Conservation (phyloP, 2,888 invertebrate species). For the Polymixis lichenea region DNA sequence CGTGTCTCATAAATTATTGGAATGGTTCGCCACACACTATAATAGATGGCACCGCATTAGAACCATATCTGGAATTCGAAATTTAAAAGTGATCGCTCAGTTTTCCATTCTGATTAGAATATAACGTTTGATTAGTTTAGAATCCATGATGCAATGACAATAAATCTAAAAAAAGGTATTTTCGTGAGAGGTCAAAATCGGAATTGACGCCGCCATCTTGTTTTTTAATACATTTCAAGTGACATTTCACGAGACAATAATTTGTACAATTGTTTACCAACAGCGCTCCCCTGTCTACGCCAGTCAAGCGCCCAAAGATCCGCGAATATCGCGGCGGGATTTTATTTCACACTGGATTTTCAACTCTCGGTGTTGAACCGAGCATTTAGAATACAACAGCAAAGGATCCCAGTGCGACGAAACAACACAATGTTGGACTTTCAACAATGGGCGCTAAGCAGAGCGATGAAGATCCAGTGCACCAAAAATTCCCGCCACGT, state of each 20-base stretch:
- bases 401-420: too few species aligned
- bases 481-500: too few species aligned
- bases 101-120: not conserved
- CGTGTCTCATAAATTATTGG: conserved; percentile 48
- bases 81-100: not conserved
- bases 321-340: too few species aligned
- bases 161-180: not conserved
- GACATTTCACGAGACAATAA: not conserved
- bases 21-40: conserved; percentile 46
- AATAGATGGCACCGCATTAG: conserved; percentile 33
- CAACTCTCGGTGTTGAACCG: too few species aligned
- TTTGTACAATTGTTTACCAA: not conserved
- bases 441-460: too few species aligned
- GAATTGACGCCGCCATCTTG: not conserved
- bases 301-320: not conserved
- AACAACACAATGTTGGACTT: too few species aligned
- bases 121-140: not conserved
- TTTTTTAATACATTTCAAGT: not conserved
- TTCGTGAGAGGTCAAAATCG: too few species aligned
- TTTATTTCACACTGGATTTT: too few species aligned
- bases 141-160: not conserved
- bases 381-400: too few species aligned
- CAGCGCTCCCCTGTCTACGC: not conserved
- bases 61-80: conserved; percentile 12
- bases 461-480: too few species aligned